Base-by-base conservation (phyloP, 2,888 invertebrate genomes). In the Pristionchus mayeri region DNA sequence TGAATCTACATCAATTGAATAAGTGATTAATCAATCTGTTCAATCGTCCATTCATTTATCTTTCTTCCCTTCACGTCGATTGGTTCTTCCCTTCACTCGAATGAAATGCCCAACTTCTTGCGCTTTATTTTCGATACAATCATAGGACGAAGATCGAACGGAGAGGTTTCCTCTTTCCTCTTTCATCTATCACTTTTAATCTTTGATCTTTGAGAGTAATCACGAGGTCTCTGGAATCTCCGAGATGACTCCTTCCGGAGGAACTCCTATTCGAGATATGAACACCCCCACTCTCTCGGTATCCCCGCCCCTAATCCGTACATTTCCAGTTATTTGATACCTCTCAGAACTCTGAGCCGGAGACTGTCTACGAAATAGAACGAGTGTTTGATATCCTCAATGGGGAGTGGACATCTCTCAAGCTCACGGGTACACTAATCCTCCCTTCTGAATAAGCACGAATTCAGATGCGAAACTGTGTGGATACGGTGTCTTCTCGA, bases 401-500 rank as follows among this genome's bases (percentile, higher is more conserved):
- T 44, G 76, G 76, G 27, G n/a, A 76, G 9, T 76, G 76, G 76
- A 76, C 48, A 34, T 48, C 48, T 6, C 44, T 76, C 27, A n/a
- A 16, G 30, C 24, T 76, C n/a, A 76, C 44, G 6, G 76, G 76
- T 76, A 48, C 50, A 11, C 27, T 30, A 24, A 16, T 30, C 11
- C 24, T 21, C 24, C 37, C 67, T 4, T 37, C 21, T 3, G n/a
- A 7, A 21, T 37, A 16, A 34, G 18, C 4, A n/a, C 11, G 24
- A 40, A 2, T 71, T 3, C 18, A 71, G 76, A 76, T 48, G 48
- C 76, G 27, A 34, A 27, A 48, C 50, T 76, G 9, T 50, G 50
- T 27, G 50, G 50, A 27, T 76, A 27, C 50, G 76, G 76, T 48
- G 76, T 76, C 44, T 76, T 76, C 76, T 76, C 76, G 27, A 76